Evolutionary conservation across 2,113 vertebrate genomes (phyloP), one percentile per base, ranked within the genome.

Genomic region (Heterotis niloticus): DNA sequence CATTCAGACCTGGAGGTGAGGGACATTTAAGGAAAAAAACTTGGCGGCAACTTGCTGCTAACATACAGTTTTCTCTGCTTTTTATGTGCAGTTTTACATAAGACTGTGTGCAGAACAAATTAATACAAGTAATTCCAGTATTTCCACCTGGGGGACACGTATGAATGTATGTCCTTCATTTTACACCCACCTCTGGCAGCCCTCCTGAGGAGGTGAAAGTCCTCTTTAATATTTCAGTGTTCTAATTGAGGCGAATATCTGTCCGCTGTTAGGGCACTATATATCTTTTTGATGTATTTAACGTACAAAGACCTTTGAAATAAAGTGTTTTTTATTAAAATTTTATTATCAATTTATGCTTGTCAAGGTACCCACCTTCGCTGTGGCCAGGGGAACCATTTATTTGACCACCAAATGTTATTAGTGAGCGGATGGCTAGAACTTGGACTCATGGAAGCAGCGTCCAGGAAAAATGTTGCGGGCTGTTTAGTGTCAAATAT

Each of bases 281-380:
- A 44, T 44, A 91, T 93, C 92, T 92, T 91, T 83, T 83, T 92
- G 91, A 91, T 91, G 88, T 87, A 34, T 88, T 89, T 89, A 91
- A 91, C 91, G 89, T 90, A 91, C 85, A 83, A 18, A 91, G 90
- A 90, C 89, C 90, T 87, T 90, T 91, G 90, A 86, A 90, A 90
- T 92, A 91, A 93, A 93, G 91, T 91, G 90, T 90, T 92, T 92
- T 92, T 92, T 91, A 91, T 90, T 90, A 86, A 89, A 87, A 24
- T 88, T 91, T 88, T 90, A 91, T 93, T 90, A 91, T 87, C 87
- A 91, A 92, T 91, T 91, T 90, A 92, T 91, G 88, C 89, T 88
- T 90, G 89, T 90, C 89, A 90, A 84, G 82, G 75, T 64, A 81
- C 68, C 81, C 78, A 82, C 83, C 84, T 84, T 75, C 75, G 87